A percentile compares a stretch with the other conserved stretches of the same genome.
Conservation (phyloP, 2,888 invertebrate genomes). For the Caradrina kadenii region DNA sequence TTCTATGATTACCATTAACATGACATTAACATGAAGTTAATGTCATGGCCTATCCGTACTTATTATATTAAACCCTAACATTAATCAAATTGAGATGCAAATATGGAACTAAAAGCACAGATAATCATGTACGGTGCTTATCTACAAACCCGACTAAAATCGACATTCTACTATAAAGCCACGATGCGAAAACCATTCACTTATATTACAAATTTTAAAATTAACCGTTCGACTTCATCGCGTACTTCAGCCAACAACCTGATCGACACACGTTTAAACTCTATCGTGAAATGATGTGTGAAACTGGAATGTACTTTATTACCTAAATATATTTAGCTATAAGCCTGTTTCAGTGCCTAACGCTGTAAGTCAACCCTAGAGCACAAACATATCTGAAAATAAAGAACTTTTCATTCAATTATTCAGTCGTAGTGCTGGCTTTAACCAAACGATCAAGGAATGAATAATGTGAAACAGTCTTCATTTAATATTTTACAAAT, state of each 20-base stretch:
- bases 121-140: constrained; percentile 41
- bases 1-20: constrained; percentile 64
- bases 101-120: constrained; percentile 54
- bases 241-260: constrained; percentile 48
- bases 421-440: constrained; percentile 51
- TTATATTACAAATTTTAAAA: constrained; percentile 52
- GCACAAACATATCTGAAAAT: constrained; percentile 47
- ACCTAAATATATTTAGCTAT: constrained; percentile 56
- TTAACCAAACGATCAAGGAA: constrained; percentile 33
- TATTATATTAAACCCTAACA: constrained; percentile 63
- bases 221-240: constrained; percentile 55
- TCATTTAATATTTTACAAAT: constrained; percentile 58
- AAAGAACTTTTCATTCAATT: constrained; percentile 43
- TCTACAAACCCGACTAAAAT: constrained; percentile 53
- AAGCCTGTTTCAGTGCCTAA: constrained; percentile 85
- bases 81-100: constrained; percentile 61
- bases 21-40: constrained; percentile 57
- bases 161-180: constrained; percentile 62
- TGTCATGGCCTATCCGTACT: constrained; percentile 62
- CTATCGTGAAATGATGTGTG: constrained; percentile 49
- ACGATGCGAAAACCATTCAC: constrained; percentile 62
- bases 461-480: constrained; percentile 58
- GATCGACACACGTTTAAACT: constrained; percentile 43
- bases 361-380: constrained; percentile 53
- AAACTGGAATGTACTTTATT: constrained; percentile 67